Evolutionary conservation across 2,888 invertebrate species (phyloP).

Genomic region (Drosophila parthenogenetica): DNA sequence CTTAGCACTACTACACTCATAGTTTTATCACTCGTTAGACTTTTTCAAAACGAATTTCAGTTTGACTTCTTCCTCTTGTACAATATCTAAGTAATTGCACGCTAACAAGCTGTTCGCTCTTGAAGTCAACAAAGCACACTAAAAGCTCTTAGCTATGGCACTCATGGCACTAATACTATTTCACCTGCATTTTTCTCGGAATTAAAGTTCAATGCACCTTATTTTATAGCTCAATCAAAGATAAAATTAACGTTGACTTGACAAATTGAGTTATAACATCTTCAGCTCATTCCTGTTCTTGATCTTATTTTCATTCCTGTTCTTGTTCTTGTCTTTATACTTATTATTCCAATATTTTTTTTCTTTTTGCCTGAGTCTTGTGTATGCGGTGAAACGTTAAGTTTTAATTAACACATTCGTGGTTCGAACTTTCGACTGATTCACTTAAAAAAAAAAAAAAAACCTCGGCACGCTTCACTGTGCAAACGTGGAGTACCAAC

Average conservation of each 20-base stretch:
- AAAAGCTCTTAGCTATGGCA: constrained; percentile 4
- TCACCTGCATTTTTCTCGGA: neutral
- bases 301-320: constrained; percentile 4
- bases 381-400: constrained; percentile 69
- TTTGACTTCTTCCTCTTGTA: too few relatives aligned
- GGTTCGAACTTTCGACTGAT: constrained; percentile 59
- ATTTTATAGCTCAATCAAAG: constrained; percentile 48
- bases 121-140: too few relatives aligned
- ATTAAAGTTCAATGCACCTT: constrained; percentile 52
- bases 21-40: too few relatives aligned
- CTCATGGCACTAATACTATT: neutral
- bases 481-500: constrained; percentile 42
- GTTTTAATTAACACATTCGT: constrained; percentile 75
- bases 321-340: constrained; percentile 24
- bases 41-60: too few relatives aligned
- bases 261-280: constrained; percentile 72
- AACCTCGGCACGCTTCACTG: constrained; percentile 59
- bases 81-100: too few relatives aligned
- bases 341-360: constrained; percentile 10
- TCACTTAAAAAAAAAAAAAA: constrained; percentile 44
- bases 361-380: constrained; percentile 25
- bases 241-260: constrained; percentile 38
- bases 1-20: too few relatives aligned
- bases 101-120: too few relatives aligned
- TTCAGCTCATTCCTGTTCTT: constrained; percentile 5